phyloP scores from a whole-genome alignment of 2,113 vertebrate genomes.

The Climacteris rufus region DNA sequence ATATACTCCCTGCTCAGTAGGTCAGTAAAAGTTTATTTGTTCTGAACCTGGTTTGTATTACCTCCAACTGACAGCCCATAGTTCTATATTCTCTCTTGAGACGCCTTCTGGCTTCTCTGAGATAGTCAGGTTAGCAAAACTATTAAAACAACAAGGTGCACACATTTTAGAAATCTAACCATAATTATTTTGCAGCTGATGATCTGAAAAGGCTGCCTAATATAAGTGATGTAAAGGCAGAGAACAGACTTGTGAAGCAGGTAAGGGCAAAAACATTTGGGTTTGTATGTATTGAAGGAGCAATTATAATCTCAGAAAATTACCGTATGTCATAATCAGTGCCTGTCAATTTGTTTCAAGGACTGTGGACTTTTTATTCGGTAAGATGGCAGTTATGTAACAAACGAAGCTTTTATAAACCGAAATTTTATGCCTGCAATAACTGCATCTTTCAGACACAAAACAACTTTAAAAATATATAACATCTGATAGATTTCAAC shows the following conservation, averaged over 20 bases:
- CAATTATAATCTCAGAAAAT: not conserved
- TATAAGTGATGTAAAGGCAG: not conserved
- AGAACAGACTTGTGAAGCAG: not conserved
- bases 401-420: not conserved
- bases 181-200: not conserved
- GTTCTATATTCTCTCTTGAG: not conserved
- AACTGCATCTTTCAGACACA: not conserved
- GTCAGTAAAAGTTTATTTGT: not conserved
- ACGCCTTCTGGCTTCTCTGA: not conserved
- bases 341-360: not conserved
- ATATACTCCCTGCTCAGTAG: not conserved
- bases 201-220: not conserved
- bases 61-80: not conserved
- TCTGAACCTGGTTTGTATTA: not conserved
- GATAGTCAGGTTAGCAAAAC: not conserved
- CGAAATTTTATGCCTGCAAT: not conserved
- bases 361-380: not conserved
- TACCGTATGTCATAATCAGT: not conserved
- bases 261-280: not conserved
- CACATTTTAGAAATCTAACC: not conserved
- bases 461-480: not conserved
- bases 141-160: not conserved
- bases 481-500: not conserved
- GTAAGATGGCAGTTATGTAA: not conserved
- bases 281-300: not conserved